Evolutionary conservation across 2,113 vertebrate species (phyloP).

Genomic region (Ammodytes dubius): DNA sequence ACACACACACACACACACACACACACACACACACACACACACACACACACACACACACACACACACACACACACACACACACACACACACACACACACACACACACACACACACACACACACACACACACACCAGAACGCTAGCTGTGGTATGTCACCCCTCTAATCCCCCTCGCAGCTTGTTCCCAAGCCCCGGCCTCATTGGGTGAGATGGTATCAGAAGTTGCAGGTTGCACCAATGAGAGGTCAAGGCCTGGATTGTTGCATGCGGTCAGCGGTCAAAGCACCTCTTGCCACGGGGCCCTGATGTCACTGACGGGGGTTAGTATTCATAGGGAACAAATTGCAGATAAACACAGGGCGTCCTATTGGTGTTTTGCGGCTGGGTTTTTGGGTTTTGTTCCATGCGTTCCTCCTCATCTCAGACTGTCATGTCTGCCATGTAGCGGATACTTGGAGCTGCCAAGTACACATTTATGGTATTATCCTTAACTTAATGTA

Average conservation of each 20-base stretch:
- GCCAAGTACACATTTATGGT: slow-evolving; percentile 9
- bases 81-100: slow-evolving; percentile 44
- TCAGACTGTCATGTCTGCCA: slow-evolving; percentile 5
- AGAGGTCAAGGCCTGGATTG: slow-evolving; percentile 64
- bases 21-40: slow-evolving; percentile 28
- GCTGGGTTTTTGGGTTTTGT: neutral
- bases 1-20: slow-evolving; percentile 47
- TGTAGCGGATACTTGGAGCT: neutral
- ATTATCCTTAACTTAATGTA: neutral
- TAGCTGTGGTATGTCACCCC: slow-evolving; percentile 62
- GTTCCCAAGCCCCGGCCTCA: slow-evolving; percentile 48
- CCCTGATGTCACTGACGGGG: slow-evolving; percentile 37
- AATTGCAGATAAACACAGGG: slow-evolving; percentile 39
- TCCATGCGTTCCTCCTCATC: neutral
- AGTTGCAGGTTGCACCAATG: slow-evolving; percentile 70
- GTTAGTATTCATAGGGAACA: slow-evolving; percentile 63
- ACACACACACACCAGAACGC: slow-evolving; percentile 17
- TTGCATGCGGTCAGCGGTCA: slow-evolving; percentile 64
- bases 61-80: slow-evolving; percentile 27
- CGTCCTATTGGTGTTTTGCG: neutral
- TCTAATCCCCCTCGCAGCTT: slow-evolving; percentile 20
- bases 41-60: slow-evolving; percentile 46
- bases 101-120: slow-evolving; percentile 33
- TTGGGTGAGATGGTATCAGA: slow-evolving; percentile 71
- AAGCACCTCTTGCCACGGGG: slow-evolving; percentile 41